These are phyloP conservation scores for Hofmannophila pseudospretella DNA, from an alignment of 2,888 invertebrate species.

Conservation along the genomic window DNA sequence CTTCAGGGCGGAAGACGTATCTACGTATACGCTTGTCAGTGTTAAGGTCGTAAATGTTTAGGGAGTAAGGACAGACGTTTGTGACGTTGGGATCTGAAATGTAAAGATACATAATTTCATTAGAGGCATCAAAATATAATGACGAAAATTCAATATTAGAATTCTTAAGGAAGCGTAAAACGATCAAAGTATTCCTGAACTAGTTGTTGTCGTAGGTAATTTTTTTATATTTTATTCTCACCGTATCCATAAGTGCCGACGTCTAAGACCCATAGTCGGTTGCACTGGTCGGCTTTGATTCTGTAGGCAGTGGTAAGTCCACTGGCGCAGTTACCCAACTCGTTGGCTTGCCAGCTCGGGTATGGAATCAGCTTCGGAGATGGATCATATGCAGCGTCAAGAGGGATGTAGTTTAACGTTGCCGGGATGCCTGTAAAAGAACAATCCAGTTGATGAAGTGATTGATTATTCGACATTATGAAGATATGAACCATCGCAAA, in stretches of 20 bases:
- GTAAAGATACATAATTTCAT: neutral
- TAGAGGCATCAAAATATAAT: too few species aligned
- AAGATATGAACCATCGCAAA: too few species aligned
- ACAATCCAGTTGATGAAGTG: too few species aligned
- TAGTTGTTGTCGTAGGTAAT: too few species aligned
- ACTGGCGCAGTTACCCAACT: slow-evolving; percentile 84
- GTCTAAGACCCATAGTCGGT: slow-evolving; percentile 90
- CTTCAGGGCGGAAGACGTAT: slow-evolving; percentile 83
- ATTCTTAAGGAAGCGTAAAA: too few species aligned
- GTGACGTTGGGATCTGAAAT: slow-evolving; percentile 67
- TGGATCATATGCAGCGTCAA: slow-evolving; percentile 81
- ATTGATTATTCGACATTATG: too few species aligned
- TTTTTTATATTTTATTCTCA: too few species aligned
- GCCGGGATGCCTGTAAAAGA: slow-evolving; percentile 83
- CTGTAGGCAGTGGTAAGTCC: slow-evolving; percentile 88
- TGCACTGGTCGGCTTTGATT: slow-evolving; percentile 87
- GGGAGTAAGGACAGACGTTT: slow-evolving; percentile 87
- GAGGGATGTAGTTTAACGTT: slow-evolving; percentile 87
- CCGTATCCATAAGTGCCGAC: slow-evolving; percentile 90
- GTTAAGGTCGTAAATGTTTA: slow-evolving; percentile 86
- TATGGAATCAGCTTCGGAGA: slow-evolving; percentile 88
- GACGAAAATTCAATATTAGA: too few species aligned
- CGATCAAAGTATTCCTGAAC: too few species aligned
- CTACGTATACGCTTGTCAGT: slow-evolving; percentile 84
- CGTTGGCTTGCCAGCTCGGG: slow-evolving; percentile 86